These are phyloP conservation scores for Laothoe populi DNA, from an alignment of 2,888 invertebrate genomes.

Conservation along the genomic window DNA sequence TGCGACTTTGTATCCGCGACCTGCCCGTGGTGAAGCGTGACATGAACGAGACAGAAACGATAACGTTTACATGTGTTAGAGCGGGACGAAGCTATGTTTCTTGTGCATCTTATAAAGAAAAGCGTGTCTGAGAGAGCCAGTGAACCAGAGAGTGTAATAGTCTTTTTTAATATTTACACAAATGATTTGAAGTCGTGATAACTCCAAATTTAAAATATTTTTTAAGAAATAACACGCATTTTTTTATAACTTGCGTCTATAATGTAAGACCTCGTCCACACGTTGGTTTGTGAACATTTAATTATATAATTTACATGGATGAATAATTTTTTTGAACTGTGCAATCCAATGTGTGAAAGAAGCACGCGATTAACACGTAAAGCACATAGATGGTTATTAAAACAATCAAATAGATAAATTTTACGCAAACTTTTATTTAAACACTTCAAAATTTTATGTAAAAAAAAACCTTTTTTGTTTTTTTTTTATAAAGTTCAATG, in stretches of 20 bases:
- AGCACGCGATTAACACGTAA: slow-evolving; percentile 1
- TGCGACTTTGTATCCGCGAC: slow-evolving; percentile 78
- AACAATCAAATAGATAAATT: background rate
- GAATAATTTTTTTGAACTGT: background rate
- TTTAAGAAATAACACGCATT: background rate
- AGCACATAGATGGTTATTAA: slow-evolving; percentile 6
- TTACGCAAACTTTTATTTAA: background rate
- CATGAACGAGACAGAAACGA: slow-evolving; percentile 77
- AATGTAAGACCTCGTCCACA: background rate
- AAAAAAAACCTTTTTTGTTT: background rate
- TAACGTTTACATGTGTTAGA: slow-evolving; percentile 83
- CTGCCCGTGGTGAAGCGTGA: slow-evolving; percentile 72
- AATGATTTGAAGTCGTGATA: no score
- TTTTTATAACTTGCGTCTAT: background rate
- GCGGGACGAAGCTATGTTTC: slow-evolving; percentile 64
- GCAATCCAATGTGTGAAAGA: background rate
- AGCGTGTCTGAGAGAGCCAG: background rate
- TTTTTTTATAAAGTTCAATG: background rate
- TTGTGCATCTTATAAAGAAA: slow-evolving; percentile 12
- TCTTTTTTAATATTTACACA: no score
- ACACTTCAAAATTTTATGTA: background rate
- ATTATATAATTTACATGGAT: no score
- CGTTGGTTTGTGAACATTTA: no score
- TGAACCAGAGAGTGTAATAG: no score
- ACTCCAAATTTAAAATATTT: no score